Percentiles rank a stretch among this genome's conserved stretches.
phyloP scores from a whole-genome alignment of 2,797 vertebrate genomes.

The Acrossocheilus fasciatus region DNA sequence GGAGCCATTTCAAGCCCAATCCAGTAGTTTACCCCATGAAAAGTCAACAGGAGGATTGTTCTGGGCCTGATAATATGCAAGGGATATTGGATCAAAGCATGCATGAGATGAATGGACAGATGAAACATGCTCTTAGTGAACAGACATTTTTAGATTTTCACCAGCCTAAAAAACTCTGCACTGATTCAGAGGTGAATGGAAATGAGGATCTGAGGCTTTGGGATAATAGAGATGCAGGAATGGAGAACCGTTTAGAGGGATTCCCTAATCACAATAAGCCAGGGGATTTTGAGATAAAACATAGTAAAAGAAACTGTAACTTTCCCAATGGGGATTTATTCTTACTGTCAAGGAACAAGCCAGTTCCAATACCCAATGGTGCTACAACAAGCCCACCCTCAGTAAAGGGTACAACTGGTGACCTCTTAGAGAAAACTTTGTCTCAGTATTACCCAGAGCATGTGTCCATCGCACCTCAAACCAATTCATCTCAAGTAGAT shows the following conservation, averaged over 20 bases:
- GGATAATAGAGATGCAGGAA: slow-evolving; percentile 64
- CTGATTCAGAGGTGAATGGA: slow-evolving; percentile 81
- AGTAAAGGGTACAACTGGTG: slow-evolving; percentile 85
- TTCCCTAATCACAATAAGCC: slow-evolving; percentile 75
- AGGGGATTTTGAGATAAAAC: slow-evolving; percentile 78
- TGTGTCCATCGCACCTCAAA: slow-evolving; percentile 89
- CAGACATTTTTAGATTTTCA: slow-evolving; percentile 82
- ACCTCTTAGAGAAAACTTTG: slow-evolving; percentile 90
- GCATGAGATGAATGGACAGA: slow-evolving; percentile 88
- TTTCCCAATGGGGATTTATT: slow-evolving; percentile 86
- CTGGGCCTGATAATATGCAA: slow-evolving; percentile 78
- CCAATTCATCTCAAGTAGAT: slow-evolving; percentile 84
- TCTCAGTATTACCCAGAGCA: slow-evolving; percentile 92
- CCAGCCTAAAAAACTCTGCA: slow-evolving; percentile 86
- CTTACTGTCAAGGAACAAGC: slow-evolving; percentile 85
- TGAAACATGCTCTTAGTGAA: slow-evolving; percentile 87
- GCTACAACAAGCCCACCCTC: slow-evolving; percentile 88
- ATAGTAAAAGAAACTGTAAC: slow-evolving; percentile 77
- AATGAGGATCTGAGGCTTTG: slow-evolving; percentile 72
- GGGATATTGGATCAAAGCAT: slow-evolving; percentile 79
- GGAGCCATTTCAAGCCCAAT: slow-evolving; percentile 79
- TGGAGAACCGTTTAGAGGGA: slow-evolving; percentile 71
- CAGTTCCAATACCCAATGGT: slow-evolving; percentile 89
- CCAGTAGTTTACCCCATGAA: slow-evolving; percentile 79
- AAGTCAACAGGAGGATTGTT: slow-evolving; percentile 77